phyloP scores from a whole-genome alignment of 2,888 invertebrate species.

The Dynastes maya region DNA sequence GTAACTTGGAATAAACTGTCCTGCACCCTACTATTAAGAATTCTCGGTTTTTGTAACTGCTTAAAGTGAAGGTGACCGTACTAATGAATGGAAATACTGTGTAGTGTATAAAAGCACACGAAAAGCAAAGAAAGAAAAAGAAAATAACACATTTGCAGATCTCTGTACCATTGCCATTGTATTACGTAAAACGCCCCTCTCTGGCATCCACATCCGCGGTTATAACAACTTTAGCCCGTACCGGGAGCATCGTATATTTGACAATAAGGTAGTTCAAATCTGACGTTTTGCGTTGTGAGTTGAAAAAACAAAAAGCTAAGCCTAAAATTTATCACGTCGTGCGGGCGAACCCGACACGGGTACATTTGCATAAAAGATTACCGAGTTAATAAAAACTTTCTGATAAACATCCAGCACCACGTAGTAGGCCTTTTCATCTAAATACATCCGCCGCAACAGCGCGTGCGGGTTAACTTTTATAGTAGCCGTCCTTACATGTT shows the following conservation, averaged over 20 bases:
- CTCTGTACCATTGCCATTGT: too few relatives aligned
- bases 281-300: not conserved
- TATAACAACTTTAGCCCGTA: too few relatives aligned
- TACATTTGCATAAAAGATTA: slow-evolving; percentile 44
- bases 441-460: slow-evolving; percentile 23
- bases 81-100: too few relatives aligned
- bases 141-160: too few relatives aligned
- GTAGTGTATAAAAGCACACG: too few relatives aligned
- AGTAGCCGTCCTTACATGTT: slow-evolving; percentile 31
- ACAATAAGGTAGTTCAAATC: slow-evolving; percentile 21
- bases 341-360: slow-evolving; percentile 28
- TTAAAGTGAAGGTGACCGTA: too few relatives aligned
- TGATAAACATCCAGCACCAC: slow-evolving; percentile 34
- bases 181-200: too few relatives aligned
- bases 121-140: too few relatives aligned
- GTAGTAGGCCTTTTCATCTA: slow-evolving; percentile 21
- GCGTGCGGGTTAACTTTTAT: slow-evolving; percentile 41
- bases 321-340: slow-evolving; percentile 38
- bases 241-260: not conserved
- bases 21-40: too few relatives aligned
- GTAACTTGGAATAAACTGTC: too few relatives aligned
- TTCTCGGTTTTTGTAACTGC: too few relatives aligned
- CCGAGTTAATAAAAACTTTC: slow-evolving; percentile 43
- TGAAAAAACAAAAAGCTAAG: slow-evolving; percentile 34
- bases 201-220: too few relatives aligned